Percentiles rank a stretch among this genome's conserved stretches.
phyloP scores from a whole-genome alignment of 2,888 invertebrate genomes.

The Hyalella azteca region DNA sequence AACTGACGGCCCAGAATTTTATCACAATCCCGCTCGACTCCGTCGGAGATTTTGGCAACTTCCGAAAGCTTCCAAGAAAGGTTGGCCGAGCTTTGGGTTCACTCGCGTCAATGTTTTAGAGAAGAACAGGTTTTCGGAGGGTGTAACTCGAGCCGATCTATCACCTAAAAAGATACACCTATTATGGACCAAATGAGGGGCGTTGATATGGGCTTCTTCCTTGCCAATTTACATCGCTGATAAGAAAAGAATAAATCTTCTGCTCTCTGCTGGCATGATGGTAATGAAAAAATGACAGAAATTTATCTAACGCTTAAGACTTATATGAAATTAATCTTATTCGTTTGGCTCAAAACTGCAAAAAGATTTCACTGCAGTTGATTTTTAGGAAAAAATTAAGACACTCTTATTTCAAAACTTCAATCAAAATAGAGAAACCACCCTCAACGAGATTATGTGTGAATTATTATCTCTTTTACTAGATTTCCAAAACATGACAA shows the following conservation, averaged over 20 bases:
- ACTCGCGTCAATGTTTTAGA: neutral
- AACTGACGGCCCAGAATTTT: conserved; percentile 18
- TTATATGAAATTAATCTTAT: no score
- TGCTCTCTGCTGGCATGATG: neutral
- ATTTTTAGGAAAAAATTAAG: no score
- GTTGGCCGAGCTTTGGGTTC: neutral
- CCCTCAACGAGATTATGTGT: no score
- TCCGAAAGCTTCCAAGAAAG: neutral
- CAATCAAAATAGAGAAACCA: no score
- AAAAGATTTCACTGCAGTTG: no score
- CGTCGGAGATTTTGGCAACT: neutral
- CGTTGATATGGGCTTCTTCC: neutral
- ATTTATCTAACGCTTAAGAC: no score
- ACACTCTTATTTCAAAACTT: no score
- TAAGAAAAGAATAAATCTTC: neutral
- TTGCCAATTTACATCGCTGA: neutral
- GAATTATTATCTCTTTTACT: no score
- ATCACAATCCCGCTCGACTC: neutral
- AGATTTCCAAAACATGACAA: no score
- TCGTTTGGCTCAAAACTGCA: no score
- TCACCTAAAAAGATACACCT: neutral
- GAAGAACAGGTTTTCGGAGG: neutral
- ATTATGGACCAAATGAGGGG: conserved; percentile 32
- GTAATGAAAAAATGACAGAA: no score
- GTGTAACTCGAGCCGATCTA: neutral